These are phyloP conservation scores for Steatornis caripensis DNA, from an alignment of 2,113 vertebrate genomes.

Conservation along the genomic window DNA sequence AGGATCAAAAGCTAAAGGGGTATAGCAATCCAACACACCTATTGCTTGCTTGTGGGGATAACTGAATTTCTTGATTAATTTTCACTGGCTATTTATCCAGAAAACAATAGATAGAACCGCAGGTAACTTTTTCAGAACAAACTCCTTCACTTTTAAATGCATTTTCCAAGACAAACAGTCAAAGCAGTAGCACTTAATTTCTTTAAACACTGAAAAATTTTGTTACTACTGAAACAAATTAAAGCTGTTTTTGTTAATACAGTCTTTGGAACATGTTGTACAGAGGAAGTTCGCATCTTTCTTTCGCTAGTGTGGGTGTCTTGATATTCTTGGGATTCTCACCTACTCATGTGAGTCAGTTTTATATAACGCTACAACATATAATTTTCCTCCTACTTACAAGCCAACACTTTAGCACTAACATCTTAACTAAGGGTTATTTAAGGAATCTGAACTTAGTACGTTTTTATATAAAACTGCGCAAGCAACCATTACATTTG, in stretches of 20 bases:
- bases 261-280: constrained; percentile 63
- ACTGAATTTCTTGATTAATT: background rate
- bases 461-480: constrained; percentile 71
- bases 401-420: constrained; percentile 75
- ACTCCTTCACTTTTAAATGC: background rate
- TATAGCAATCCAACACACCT: background rate
- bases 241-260: constrained; percentile 64
- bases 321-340: constrained; percentile 76
- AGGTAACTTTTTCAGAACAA: background rate
- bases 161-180: constrained; percentile 56
- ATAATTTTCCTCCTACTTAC: constrained; percentile 79
- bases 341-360: constrained; percentile 80
- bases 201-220: constrained; percentile 52
- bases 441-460: constrained; percentile 70
- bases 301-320: constrained; percentile 67
- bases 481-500: constrained; percentile 66
- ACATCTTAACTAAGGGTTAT: constrained; percentile 69
- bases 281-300: constrained; percentile 61
- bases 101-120: background rate
- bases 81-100: background rate
- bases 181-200: constrained; percentile 7
- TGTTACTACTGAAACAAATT: constrained; percentile 57
- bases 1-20: background rate
- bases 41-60: background rate
- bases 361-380: constrained; percentile 77